Evolutionary conservation across 2,113 vertebrate genomes (phyloP).

Genomic region (Rhombomys opimus): DNA sequence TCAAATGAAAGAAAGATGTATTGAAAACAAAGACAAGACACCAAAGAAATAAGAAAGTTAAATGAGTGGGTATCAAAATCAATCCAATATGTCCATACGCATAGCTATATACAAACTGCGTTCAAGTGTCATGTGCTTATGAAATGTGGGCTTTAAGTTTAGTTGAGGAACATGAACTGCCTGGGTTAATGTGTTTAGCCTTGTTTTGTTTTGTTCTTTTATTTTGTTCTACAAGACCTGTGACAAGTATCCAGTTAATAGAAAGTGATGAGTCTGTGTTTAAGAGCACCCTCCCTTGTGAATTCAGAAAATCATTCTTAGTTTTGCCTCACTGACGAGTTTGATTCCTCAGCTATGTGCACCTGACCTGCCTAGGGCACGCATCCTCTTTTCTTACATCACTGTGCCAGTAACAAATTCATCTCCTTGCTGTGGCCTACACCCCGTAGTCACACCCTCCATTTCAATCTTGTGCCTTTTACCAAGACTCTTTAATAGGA

Average conservation of each 20-base stretch:
- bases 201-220: neutral
- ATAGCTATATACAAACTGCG: neutral
- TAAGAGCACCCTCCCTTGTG: neutral
- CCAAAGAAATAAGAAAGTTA: slow-evolving; percentile 10
- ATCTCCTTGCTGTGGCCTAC: neutral
- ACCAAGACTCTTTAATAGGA: neutral
- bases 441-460: neutral
- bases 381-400: neutral
- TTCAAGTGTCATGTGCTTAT: slow-evolving; percentile 17
- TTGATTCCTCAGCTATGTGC: neutral
- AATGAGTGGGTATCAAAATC: slow-evolving; percentile 13
- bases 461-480: slow-evolving; percentile 14
- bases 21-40: neutral
- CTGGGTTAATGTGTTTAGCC: neutral
- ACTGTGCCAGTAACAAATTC: neutral
- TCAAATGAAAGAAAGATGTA: neutral
- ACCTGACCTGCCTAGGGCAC: neutral
- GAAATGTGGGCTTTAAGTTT: neutral
- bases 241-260: neutral
- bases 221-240: neutral
- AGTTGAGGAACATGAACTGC: neutral
- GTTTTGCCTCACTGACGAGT: neutral
- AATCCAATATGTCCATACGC: neutral
- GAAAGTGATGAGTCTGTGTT: neutral
- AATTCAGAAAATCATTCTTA: neutral